phyloP scores from a whole-genome alignment of 2,113 vertebrate species.

The Cynopterus brachyotis region DNA sequence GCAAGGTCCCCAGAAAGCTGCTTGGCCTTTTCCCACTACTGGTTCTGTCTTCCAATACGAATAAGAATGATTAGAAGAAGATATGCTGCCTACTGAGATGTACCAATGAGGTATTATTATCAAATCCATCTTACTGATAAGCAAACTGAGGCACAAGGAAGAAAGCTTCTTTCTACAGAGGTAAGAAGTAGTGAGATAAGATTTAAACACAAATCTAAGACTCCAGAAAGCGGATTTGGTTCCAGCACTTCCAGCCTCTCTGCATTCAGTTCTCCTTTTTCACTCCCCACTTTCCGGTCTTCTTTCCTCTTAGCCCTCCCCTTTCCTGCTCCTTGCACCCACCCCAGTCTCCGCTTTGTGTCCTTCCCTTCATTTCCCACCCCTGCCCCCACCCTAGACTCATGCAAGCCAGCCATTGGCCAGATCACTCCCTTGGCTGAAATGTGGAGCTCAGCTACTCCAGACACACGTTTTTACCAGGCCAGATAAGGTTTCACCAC shows the following conservation, averaged over 20 bases:
- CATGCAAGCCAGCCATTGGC: not conserved
- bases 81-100: not conserved
- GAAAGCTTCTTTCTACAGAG: not conserved
- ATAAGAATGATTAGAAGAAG: not conserved
- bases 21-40: not conserved
- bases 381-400: not conserved
- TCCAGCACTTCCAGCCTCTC: not conserved
- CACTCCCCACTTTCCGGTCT: not conserved
- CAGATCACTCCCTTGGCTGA: constrained; percentile 34
- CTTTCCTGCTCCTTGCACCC: not conserved
- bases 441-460: constrained; percentile 35
- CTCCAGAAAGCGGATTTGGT: not conserved
- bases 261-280: not conserved
- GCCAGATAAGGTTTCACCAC: constrained; percentile 68
- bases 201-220: not conserved
- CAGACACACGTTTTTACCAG: constrained; percentile 60
- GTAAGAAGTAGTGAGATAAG: not conserved
- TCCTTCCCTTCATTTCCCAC: not conserved
- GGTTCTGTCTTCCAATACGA: not conserved
- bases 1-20: not conserved
- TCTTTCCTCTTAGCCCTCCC: not conserved
- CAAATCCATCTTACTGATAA: constrained; percentile 45
- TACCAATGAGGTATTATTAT: not conserved
- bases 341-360: not conserved
- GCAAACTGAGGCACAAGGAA: not conserved